Conservation (phyloP, 2,888 invertebrate genomes). For the Bibio marci region DNA sequence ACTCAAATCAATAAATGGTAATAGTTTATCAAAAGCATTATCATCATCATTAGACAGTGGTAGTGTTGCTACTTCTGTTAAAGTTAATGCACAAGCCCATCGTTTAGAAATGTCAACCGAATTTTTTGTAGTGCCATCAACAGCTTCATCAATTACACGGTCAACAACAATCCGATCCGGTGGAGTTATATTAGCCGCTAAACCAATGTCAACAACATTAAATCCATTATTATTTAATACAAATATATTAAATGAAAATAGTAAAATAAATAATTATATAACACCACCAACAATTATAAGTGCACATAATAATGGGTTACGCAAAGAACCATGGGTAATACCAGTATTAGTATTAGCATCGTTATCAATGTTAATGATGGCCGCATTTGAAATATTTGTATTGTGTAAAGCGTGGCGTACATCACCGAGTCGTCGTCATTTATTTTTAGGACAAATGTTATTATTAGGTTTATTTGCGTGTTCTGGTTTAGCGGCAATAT, state of each 20-base stretch:
- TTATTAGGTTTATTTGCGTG: constrained; percentile 68
- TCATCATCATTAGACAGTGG: too few relatives aligned
- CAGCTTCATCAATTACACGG: constrained; percentile 25
- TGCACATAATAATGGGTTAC: constrained; percentile 31
- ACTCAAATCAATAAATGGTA: not conserved
- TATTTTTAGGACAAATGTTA: constrained; percentile 74
- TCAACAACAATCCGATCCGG: constrained; percentile 20
- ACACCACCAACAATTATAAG: constrained; percentile 22
- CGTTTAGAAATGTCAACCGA: constrained; percentile 70
- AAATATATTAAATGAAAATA: constrained; percentile 8
- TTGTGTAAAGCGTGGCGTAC: constrained; percentile 71
- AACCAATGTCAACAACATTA: constrained; percentile 18
- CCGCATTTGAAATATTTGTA: constrained; percentile 78
- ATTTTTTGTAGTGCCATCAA: constrained; percentile 58
- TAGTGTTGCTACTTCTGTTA: not conserved
- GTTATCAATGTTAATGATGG: constrained; percentile 67
- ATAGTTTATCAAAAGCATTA: not conserved
- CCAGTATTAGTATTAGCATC: constrained; percentile 73
- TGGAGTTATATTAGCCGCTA: constrained; percentile 14
- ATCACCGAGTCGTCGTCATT: constrained; percentile 66
- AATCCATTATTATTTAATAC: constrained; percentile 8
- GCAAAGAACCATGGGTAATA: constrained; percentile 77
- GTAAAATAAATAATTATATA: constrained; percentile 8
- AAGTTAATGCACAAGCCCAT: constrained; percentile 17
- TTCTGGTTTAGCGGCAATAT: constrained; percentile 60